Evolutionary conservation across 2,888 invertebrate species (phyloP), one percentile per base, ranked within the genome.

Genomic region (Rotaria magnacalcarata): DNA sequence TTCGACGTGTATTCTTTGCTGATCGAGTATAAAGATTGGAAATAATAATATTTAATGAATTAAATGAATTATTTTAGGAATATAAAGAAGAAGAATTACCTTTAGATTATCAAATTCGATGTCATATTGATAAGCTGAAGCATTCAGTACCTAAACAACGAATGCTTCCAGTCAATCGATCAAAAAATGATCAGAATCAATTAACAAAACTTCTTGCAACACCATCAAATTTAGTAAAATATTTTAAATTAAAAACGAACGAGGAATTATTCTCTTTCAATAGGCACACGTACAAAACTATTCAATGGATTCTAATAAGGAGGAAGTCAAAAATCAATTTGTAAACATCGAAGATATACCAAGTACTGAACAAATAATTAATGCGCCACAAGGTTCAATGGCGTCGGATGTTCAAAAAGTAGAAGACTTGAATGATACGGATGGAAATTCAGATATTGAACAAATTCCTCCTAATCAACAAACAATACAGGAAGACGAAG

Each of bases 21-120:
- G 84, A 84, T 80, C 75, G 75, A 47, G 67, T 67, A 6, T 27
- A 34, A 8, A 52, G 11, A 52, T 67, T 67, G 4, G 4, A 16
- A 16, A 67, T 27, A 16, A 34, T 14, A 34, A 34, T 5, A 11
- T 11, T 50, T 14, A 34, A 16, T 58, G 7, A n/a, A 58, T 67
- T 4, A 67, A 34, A 11, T 67, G 14, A 34, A 7, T 8, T 34
- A 34, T 67, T 6, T 2, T 34, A 67, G 67, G 75, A 80, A 47
- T 80, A 80, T 43, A 80, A 47, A 47, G 75, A 80, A 80, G 75
- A 80, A 41, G 75, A 80, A 80, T 80, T 80, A n/a, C 75, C 75
- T 6, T 41, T 80, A 41, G 75, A 80, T 80, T 80, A 80, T 80
- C 75, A 80, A 47, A 43, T 80, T 43, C 75, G 75, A 8, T 80